Base-by-base conservation (phyloP, 2,797 vertebrate genomes). In the Smutsia gigantea region DNA sequence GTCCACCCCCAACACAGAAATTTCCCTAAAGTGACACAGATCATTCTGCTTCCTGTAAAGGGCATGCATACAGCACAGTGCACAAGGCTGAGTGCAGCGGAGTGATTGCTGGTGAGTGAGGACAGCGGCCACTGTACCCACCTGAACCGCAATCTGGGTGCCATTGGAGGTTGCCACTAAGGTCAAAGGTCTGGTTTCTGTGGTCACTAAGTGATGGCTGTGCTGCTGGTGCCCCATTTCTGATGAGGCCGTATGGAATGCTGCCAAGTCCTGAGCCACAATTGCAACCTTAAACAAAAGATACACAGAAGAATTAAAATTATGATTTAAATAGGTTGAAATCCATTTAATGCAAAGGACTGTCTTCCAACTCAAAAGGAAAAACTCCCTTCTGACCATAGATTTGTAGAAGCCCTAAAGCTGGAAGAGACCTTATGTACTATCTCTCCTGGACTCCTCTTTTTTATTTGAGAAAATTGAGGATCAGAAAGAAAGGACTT, bases 121-220 rank as follows among this genome's bases (percentile, higher is more conserved):
- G 46, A 64, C 53, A 66, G 53, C 15, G 17, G 51, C 34, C 46
- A 61, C 7, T 7, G 31, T 27, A 95, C 98, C 98, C 97, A 99
- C 99, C 99, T 99, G 99, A 77, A 99, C 99, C 96, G 99, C 99
- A 93, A 99, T 99, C 98, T 99, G 99, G 93, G 99, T 99, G 98
- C 99, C 99, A n/a, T 99, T 99, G 95, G 99, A 99, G 14, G 99
- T 99, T 97, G 99, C 99, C 98, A 99, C 98, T 98, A 99, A 98
- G 0, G 99, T 99, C 97, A 99, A 99, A 25, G 99, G 99, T 95
- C 99, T 99, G 68, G 99, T 94, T 97, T 99, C 99, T 78, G 99
- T 98, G 84, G 99, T 98, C 94, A 99, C 98, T 97, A 99, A 96
- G 42, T 99, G 99, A 97, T 99, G 99, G 83, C 99, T 99, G 4